These are phyloP conservation scores for Drosophila pectinifera DNA, from an alignment of 1,140 invertebrate genomes.

Conservation along the genomic window DNA sequence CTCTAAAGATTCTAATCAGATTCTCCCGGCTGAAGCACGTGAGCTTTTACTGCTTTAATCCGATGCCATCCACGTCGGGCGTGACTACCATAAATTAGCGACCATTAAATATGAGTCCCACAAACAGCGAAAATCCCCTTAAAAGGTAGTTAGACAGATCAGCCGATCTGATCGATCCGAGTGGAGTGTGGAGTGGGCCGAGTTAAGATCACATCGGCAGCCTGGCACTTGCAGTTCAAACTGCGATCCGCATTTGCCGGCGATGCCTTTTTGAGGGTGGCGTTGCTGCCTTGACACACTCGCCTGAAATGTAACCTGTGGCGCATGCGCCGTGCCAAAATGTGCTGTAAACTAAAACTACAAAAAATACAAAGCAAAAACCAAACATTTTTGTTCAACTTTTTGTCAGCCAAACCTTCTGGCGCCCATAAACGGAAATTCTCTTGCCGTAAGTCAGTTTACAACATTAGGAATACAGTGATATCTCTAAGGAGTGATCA, in stretches of 20 bases:
- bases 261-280: conserved; percentile 41
- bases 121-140: conserved; percentile 59
- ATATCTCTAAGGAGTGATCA: not conserved
- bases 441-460: conserved; percentile 60
- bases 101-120: conserved; percentile 75
- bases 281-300: conserved; percentile 71
- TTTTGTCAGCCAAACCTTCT: conserved; percentile 66
- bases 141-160: conserved; percentile 60
- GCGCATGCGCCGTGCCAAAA: conserved; percentile 65
- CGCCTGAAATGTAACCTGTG: conserved; percentile 78
- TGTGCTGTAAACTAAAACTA: conserved; percentile 15
- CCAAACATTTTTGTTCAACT: conserved; percentile 26
- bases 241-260: conserved; percentile 37
- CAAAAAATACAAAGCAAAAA: conserved; percentile 10
- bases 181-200: conserved; percentile 2
- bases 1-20: not conserved
- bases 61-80: conserved; percentile 33
- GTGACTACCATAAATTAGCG: conserved; percentile 69
- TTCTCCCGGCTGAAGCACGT: conserved; percentile 15
- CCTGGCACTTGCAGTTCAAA: conserved; percentile 49
- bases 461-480: conserved; percentile 37
- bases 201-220: conserved; percentile 20
- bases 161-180: conserved; percentile 5
- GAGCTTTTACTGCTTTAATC: conserved; percentile 23
- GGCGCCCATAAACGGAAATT: conserved; percentile 75